phyloP scores from a whole-genome alignment of 2,888 invertebrate genomes.

The Acronicta psi region DNA sequence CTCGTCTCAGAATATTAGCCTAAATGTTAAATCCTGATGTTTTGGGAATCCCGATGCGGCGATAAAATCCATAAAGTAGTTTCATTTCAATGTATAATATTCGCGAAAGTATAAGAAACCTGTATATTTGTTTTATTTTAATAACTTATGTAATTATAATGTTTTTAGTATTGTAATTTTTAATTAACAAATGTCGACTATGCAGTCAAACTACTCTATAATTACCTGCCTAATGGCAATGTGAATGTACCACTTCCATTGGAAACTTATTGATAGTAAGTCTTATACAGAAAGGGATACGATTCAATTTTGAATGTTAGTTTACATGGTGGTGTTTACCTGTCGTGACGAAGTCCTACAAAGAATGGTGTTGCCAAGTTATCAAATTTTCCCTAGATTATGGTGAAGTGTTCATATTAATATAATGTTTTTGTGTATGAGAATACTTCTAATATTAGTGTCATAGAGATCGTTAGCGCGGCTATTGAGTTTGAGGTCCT shows the following conservation, averaged over 20 bases:
- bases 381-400: conserved; percentile 5
- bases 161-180: background rate
- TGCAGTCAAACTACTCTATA: conserved; percentile 23
- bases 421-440: too few relatives aligned
- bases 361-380: conserved; percentile 61
- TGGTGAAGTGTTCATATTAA: conserved; percentile 1
- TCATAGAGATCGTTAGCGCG: too few relatives aligned
- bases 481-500: too few relatives aligned
- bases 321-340: conserved; percentile 23
- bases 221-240: conserved; percentile 27
- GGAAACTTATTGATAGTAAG: conserved; percentile 19
- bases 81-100: too few relatives aligned
- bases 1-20: too few relatives aligned
- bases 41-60: too few relatives aligned
- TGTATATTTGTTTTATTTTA: too few relatives aligned
- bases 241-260: conserved; percentile 35
- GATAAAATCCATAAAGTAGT: too few relatives aligned
- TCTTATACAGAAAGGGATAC: background rate
- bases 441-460: too few relatives aligned
- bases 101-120: too few relatives aligned
- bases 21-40: too few relatives aligned
- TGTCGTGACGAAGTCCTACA: conserved; percentile 57
- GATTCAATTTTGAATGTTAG: conserved; percentile 41
- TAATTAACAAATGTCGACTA: background rate
- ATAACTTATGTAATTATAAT: too few relatives aligned